Conservation (phyloP, 2,888 invertebrate genomes). For the Tribolium freemani region DNA sequence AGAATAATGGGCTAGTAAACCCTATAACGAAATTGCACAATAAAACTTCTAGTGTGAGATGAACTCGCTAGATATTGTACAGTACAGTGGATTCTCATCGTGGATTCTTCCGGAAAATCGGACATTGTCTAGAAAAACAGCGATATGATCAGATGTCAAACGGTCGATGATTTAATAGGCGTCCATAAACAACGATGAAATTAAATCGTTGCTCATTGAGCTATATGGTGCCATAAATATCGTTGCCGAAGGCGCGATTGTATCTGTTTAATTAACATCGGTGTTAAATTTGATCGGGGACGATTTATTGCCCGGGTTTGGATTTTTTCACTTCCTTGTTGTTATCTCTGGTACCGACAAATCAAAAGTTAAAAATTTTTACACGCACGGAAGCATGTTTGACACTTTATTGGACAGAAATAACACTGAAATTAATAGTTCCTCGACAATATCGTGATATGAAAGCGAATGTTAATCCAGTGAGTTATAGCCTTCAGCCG, state of each 20-base stretch:
- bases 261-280: slow-evolving; percentile 39
- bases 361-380: not conserved
- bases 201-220: slow-evolving; percentile 30
- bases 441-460: not conserved
- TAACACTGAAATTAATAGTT: not conserved
- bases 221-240: slow-evolving; percentile 25
- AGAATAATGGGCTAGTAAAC: slow-evolving; percentile 40
- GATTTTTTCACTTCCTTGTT: slow-evolving; percentile 6
- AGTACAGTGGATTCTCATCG: slow-evolving; percentile 25
- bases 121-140: not conserved
- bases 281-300: slow-evolving; percentile 35
- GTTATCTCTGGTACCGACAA: not conserved
- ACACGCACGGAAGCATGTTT: not conserved
- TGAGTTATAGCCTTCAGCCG: not conserved
- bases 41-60: slow-evolving; percentile 32
- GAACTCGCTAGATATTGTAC: slow-evolving; percentile 32
- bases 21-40: slow-evolving; percentile 42
- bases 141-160: slow-evolving; percentile 28
- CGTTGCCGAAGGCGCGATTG: slow-evolving; percentile 22
- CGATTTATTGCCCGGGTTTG: slow-evolving; percentile 18
- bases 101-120: slow-evolving; percentile 6
- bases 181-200: slow-evolving; percentile 18
- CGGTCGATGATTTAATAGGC: slow-evolving; percentile 22
- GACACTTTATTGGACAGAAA: not conserved
- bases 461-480: not conserved